Percentiles rank a stretch among this genome's conserved stretches.
Evolutionary conservation across 2,113 vertebrate genomes (phyloP).

Genomic region (Felis catus): F.catus_Fca126_mat1.0 CM031424.1:38830501-38831000

Average conservation of each 20-base stretch:
- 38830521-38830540: not conserved
- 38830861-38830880: rapidly evolving
- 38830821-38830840: not conserved
- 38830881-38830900: not conserved
- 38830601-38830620: not conserved
- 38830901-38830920: not conserved
- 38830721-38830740: not conserved
- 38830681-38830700: not conserved
- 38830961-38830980: no score
- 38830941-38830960: not conserved
- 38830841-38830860: not conserved
- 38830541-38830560: not conserved
- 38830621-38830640: not conserved
- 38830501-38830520: not conserved
- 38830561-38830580: not conserved
- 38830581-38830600: not conserved
- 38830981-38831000: no score
- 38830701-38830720: not conserved
- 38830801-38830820: not conserved
- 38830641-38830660: not conserved
- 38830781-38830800: not conserved
- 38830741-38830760: not conserved
- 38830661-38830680: not conserved
- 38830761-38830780: not conserved
- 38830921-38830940: not conserved